These are phyloP conservation scores for Phylloscopus trochilus DNA, from an alignment of 2,113 vertebrate species.

Conservation along the genomic window DNA sequence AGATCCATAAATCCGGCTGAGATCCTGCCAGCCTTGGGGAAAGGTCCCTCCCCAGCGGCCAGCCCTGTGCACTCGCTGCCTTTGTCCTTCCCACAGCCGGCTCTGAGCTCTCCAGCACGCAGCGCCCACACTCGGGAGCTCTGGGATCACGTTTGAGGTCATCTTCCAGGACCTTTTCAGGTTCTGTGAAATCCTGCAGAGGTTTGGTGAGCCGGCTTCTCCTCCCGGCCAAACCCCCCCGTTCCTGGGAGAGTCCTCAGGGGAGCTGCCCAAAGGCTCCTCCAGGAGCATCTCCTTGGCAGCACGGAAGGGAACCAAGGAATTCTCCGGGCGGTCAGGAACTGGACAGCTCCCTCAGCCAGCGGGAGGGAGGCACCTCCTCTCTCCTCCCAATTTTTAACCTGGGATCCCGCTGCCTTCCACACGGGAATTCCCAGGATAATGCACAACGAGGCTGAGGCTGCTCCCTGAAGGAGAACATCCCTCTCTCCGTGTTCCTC, in stretches of 20 bases:
- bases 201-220: background rate
- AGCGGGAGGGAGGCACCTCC: background rate
- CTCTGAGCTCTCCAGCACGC: background rate
- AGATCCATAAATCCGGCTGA: background rate
- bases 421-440: fast-evolving
- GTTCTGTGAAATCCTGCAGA: background rate
- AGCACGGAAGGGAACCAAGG: background rate
- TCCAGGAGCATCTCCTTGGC: no score
- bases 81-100: background rate
- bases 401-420: background rate
- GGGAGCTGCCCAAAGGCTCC: background rate
- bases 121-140: background rate
- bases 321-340: background rate
- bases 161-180: background rate
- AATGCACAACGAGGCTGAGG: background rate
- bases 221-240: background rate
- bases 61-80: fast-evolving
- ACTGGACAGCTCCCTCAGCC: background rate
- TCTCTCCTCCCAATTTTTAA: background rate
- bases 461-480: background rate
- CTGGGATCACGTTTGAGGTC: background rate
- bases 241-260: background rate
- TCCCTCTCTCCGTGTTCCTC: fast-evolving
- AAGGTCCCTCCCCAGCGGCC: background rate
- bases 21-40: background rate